phyloP scores from a whole-genome alignment of 2,888 invertebrate species.

The Drosophila anceps region DNA sequence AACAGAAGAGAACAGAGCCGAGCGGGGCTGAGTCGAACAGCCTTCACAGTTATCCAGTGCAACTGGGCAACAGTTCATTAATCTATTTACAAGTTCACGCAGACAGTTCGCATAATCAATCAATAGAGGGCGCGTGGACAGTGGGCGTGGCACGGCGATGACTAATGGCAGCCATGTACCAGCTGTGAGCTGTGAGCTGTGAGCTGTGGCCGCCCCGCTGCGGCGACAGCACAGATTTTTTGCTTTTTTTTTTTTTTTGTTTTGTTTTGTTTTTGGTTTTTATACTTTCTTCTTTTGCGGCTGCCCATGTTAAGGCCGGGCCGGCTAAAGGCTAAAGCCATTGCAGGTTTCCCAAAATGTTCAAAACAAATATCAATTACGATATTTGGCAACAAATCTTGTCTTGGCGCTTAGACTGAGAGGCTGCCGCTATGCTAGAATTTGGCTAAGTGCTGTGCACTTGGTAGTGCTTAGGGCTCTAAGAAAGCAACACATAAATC shows the following conservation, averaged over 20 bases:
- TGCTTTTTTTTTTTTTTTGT: not conserved
- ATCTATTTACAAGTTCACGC: conserved; percentile 82
- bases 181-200: conserved; percentile 29
- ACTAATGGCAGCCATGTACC: conserved; percentile 57
- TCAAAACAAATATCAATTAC: conserved; percentile 14
- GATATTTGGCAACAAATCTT: conserved; percentile 3
- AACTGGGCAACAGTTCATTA: conserved; percentile 80
- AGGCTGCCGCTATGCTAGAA: not conserved
- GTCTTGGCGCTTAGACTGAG: not conserved
- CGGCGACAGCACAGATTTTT: conserved; percentile 7
- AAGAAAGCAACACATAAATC: too few species aligned
- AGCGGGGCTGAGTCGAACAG: not conserved
- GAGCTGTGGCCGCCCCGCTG: conserved; percentile 22
- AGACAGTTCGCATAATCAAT: conserved; percentile 82
- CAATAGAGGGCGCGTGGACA: conserved; percentile 65
- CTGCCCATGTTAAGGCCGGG: not conserved
- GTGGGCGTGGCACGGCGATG: conserved; percentile 56
- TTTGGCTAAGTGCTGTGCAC: not conserved
- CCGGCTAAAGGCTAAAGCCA: not conserved
- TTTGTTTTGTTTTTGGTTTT: not conserved
- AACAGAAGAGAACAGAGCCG: not conserved
- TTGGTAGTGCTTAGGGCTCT: too few species aligned
- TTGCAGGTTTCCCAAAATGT: not conserved
- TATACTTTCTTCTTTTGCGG: conserved; percentile 5
- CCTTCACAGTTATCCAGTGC: conserved; percentile 36